A percentile compares a stretch with the other conserved stretches of the same genome.
These are phyloP conservation scores for Fringilla coelebs DNA, from an alignment of 2,797 vertebrate genomes.

Conservation along the genomic window DNA sequence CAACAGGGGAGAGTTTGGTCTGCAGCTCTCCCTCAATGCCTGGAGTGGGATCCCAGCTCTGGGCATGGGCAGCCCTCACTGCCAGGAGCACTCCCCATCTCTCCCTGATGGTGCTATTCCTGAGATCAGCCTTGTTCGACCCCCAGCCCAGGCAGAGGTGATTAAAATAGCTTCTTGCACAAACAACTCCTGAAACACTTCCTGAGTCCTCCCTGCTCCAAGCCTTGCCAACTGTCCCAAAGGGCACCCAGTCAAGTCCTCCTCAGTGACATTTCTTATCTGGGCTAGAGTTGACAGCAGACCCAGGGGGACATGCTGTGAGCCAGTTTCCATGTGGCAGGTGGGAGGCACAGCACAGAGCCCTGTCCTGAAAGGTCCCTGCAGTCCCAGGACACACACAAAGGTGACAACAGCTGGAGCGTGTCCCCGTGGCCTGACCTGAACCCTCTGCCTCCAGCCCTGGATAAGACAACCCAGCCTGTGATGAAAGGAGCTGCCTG, in stretches of 20 bases:
- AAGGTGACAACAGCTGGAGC: not conserved
- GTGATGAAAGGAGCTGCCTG: not conserved
- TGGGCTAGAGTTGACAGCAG: slow-evolving; percentile 26
- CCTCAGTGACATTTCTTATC: not conserved
- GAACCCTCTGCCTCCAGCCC: not conserved
- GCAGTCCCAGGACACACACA: not conserved
- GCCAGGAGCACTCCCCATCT: not conserved
- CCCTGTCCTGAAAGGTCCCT: not conserved
- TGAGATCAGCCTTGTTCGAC: not conserved
- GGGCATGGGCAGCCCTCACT: not conserved
- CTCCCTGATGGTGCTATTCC: not conserved
- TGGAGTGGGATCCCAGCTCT: not conserved
- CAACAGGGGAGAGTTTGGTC: not conserved
- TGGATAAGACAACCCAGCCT: not conserved
- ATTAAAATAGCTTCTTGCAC: slow-evolving; percentile 34
- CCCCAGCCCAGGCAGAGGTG: not conserved
- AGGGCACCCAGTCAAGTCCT: not conserved
- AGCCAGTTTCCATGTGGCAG: not conserved
- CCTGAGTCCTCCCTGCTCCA: not conserved
- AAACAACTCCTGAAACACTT: slow-evolving; percentile 32
- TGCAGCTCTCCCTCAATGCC: not conserved
- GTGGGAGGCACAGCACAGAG: not conserved
- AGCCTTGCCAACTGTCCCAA: slow-evolving; percentile 37
- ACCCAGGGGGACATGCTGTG: fast-evolving
- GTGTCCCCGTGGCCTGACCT: not conserved